Base-by-base conservation (phyloP, 53 echinoderm and acorn worm species). In the Paracentrotus lividus region DNA sequence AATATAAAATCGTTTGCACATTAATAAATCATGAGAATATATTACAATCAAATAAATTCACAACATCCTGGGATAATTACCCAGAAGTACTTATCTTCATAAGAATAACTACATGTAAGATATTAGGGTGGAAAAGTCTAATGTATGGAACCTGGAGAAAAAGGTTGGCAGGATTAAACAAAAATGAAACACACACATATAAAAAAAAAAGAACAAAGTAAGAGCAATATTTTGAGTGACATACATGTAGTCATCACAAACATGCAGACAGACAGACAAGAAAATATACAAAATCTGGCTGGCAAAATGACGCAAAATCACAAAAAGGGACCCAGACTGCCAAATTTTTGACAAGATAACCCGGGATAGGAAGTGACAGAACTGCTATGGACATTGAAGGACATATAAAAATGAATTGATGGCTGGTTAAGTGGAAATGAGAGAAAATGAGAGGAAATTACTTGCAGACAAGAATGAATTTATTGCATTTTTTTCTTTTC, bases 351-450 rank as follows among this genome's bases (percentile, higher is more conserved):
- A 81, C 81, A 81, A 47, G 26, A 1, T 47, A 24, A 45, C n/a
- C 8, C 24, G 2, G 27, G 5, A 81, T 81, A 49, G 81, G 81
- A 81, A 81, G 81, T 81, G 81, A 81, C 72, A 72, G 12, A 27
- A 47, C 47, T 81, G 47, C 45, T 81, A 72, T 47, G 81, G 47
- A 81, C 81, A 45, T 81, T 81, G 81, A 47, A 81, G 81, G 26
- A 81, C 42, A 47, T 5, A 44, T 13, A 47, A 49, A 81, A 45
- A 81, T 81, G 23, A 81, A n/a, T 47, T 3, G 8, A n/a, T 81
- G 81, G 81, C 47, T 81, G 47, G 81, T 26, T n/a, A 27, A 81
- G 81, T 81, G 81, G 81, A 81, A 81, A 81, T 81, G 81, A 26
- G 47, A 45, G 45, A 81, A 81, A n/a, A 81, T 44, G 47, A 47